Percentiles rank a stretch among this genome's conserved stretches.
These are phyloP conservation scores for Siniperca obscura DNA, from an alignment of 2,797 vertebrate genomes.

Conservation along the genomic window DNA sequence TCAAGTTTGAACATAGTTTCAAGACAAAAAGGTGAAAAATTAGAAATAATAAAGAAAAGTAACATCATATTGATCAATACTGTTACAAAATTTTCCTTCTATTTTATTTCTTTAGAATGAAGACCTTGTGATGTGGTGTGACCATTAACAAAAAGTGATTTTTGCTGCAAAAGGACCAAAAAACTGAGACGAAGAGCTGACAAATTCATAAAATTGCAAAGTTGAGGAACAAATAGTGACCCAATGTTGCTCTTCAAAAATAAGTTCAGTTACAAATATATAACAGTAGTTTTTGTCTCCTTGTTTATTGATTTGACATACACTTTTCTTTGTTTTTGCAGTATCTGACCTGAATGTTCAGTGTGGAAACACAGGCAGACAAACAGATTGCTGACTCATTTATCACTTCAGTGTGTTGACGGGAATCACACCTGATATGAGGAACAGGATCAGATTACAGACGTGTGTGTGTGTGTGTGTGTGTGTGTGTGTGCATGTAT, in stretches of 20 bases:
- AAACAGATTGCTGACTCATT: slow-evolving; percentile 47
- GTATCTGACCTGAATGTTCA: slow-evolving; percentile 1
- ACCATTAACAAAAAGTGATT: not conserved
- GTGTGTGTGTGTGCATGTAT: not conserved
- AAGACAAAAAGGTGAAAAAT: not conserved
- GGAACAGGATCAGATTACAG: slow-evolving; percentile 55
- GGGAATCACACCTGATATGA: slow-evolving; percentile 69
- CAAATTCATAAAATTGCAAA: not conserved
- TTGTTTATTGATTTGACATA: not conserved
- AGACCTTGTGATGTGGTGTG: not conserved
- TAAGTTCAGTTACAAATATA: not conserved
- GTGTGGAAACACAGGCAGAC: slow-evolving; percentile 27
- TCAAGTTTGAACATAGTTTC: slow-evolving; percentile 4
- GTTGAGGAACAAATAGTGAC: not conserved
- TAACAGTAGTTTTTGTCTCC: not conserved
- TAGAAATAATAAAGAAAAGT: not conserved
- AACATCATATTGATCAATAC: not conserved
- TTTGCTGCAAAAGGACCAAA: not conserved
- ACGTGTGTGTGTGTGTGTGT: slow-evolving; percentile 11
- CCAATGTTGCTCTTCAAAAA: not conserved
- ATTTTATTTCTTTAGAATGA: not conserved
- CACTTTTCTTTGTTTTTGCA: not conserved
- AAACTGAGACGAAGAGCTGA: not conserved
- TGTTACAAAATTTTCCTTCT: not conserved
- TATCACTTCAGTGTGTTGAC: slow-evolving; percentile 59